Evolutionary conservation across 2,113 vertebrate genomes (phyloP).

Genomic region (Pollachius pollachius): DNA sequence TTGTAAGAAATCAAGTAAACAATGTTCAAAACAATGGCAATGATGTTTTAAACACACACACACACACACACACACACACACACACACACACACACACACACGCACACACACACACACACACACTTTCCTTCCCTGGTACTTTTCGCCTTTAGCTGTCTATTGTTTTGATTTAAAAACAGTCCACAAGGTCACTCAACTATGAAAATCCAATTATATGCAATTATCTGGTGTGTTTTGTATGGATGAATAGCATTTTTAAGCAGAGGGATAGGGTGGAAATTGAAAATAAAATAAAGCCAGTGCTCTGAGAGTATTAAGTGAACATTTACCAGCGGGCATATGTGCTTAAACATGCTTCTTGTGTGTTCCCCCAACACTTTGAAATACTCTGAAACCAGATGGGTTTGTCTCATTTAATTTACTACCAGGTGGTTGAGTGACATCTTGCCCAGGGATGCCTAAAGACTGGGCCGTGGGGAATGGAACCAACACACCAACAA

Average conservation of each 20-base stretch:
- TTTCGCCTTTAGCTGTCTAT: slow-evolving; percentile 5
- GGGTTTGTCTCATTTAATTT: no score
- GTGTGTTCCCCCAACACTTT: no score
- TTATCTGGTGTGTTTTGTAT: slow-evolving; percentile 43
- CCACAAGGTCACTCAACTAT: slow-evolving; percentile 56
- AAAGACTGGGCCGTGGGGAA: no score
- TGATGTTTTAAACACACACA: background rate
- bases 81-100: slow-evolving; percentile 7
- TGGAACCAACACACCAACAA: no score
- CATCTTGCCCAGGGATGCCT: no score
- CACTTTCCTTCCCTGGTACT: background rate
- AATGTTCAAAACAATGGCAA: no score
- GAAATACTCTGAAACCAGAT: no score
- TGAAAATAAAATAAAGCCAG: slow-evolving; percentile 19
- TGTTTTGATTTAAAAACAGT: slow-evolving; percentile 39
- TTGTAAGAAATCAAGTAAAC: no score
- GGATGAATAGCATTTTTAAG: slow-evolving; percentile 17
- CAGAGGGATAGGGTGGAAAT: background rate
- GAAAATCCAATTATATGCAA: slow-evolving; percentile 63
- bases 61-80: slow-evolving; percentile 6
- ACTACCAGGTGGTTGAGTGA: no score
- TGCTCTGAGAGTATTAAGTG: slow-evolving; percentile 5
- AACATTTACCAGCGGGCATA: no score
- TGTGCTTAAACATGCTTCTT: no score
- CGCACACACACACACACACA: slow-evolving; percentile 8